These are phyloP conservation scores for Halictus ligatus DNA, from an alignment of 2,888 invertebrate genomes.

Conservation along the genomic window DNA sequence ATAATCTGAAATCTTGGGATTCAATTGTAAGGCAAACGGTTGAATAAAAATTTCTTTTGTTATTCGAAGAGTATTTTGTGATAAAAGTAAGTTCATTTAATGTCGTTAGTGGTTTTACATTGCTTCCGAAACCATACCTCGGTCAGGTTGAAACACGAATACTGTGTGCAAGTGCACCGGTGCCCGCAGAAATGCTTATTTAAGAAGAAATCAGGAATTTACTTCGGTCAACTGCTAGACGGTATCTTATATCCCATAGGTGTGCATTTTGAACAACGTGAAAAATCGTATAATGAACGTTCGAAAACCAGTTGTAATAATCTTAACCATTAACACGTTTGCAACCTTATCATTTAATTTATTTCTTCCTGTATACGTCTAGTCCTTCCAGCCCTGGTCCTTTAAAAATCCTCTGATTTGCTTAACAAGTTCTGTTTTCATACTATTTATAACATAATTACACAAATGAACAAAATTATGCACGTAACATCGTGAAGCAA, in stretches of 20 bases:
- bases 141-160: conserved; percentile 36
- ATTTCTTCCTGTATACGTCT: background rate
- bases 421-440: background rate
- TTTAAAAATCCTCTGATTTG: background rate
- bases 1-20: background rate
- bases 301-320: background rate
- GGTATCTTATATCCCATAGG: conserved; percentile 6
- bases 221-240: conserved; percentile 27
- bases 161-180: conserved; percentile 12
- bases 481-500: background rate
- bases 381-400: no score
- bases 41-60: background rate
- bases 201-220: conserved; percentile 41
- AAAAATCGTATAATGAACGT: background rate
- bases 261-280: conserved; percentile 6
- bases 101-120: background rate
- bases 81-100: background rate
- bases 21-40: background rate
- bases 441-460: background rate
- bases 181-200: conserved; percentile 31
- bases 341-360: background rate
- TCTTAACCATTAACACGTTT: background rate
- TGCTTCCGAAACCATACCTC: background rate
- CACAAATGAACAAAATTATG: background rate
- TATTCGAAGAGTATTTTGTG: background rate